A percentile compares a stretch with the other conserved stretches of the same genome.
Evolutionary conservation across 2,797 vertebrate genomes (phyloP).

Genomic region (Hydrocynus forskahlii): DNA sequence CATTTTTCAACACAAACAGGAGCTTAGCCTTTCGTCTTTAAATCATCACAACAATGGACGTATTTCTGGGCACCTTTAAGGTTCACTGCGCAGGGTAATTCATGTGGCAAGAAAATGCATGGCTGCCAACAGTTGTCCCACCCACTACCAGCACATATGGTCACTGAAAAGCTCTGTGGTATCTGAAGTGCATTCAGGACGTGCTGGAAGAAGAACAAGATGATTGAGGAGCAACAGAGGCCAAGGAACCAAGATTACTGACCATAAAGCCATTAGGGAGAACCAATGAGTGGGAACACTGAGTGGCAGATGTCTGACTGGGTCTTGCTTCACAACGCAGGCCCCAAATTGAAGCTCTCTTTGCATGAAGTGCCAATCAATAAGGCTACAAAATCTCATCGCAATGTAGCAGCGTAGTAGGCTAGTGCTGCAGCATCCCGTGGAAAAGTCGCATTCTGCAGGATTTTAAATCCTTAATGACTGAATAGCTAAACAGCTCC

Average conservation of each 20-base stretch:
- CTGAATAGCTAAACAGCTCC: no score
- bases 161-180: conserved; percentile 44
- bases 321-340: not conserved
- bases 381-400: conserved; percentile 5
- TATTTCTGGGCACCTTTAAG: conserved; percentile 33
- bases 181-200: conserved; percentile 34
- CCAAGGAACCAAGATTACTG: conserved; percentile 17
- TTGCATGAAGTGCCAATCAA: conserved; percentile 13
- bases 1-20: no score
- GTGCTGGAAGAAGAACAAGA: conserved; percentile 22
- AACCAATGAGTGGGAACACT: conserved; percentile 11
- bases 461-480: no score
- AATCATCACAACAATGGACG: conserved; percentile 10
- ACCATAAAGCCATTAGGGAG: conserved; percentile 17
- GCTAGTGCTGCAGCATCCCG: no score
- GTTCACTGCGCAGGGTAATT: conserved; percentile 36
- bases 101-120: conserved; percentile 38
- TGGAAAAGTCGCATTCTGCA: no score
- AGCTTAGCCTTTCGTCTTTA: not conserved
- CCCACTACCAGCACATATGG: conserved; percentile 49
- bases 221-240: not conserved
- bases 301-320: conserved; percentile 3
- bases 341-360: not conserved
- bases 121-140: conserved; percentile 42
- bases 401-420: not conserved